Evolutionary conservation across 37 sponge, comb jelly and placozoan species (phyloP).

Genomic region (Halichondria panicea): DNA sequence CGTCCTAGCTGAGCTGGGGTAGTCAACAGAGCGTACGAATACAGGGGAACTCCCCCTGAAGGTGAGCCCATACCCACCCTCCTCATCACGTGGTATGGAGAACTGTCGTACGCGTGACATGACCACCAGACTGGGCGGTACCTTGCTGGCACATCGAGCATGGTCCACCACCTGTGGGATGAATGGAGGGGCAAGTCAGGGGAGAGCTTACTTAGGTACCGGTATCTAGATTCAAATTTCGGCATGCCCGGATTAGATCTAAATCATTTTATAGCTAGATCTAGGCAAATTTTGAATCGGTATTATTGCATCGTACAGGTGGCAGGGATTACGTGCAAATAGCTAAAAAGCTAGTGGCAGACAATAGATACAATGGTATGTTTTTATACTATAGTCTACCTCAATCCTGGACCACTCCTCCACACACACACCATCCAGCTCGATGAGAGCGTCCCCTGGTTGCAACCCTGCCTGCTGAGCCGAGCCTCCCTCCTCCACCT

Average conservation of each 20-base stretch:
- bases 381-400: constrained; percentile 2
- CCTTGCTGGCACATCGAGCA: constrained; percentile 48
- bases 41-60: constrained; percentile 78
- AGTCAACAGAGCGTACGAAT: constrained; percentile 84
- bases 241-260: too few relatives aligned
- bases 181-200: background rate
- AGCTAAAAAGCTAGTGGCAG: background rate
- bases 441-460: constrained; percentile 70
- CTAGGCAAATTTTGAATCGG: too few relatives aligned
- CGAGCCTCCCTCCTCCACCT: constrained; percentile 67
- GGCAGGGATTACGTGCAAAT: too few relatives aligned
- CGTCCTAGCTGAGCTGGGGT: constrained; percentile 53
- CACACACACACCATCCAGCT: constrained; percentile 75
- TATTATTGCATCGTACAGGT: too few relatives aligned
- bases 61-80: constrained; percentile 72
- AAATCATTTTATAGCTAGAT: too few relatives aligned
- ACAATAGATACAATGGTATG: background rate
- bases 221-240: too few relatives aligned
- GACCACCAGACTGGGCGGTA: constrained; percentile 80
- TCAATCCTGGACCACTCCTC: constrained; percentile 50
- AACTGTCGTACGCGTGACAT: constrained; percentile 55
- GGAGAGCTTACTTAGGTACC: too few relatives aligned
- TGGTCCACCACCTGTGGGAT: constrained; percentile 29
- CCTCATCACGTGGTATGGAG: constrained; percentile 14
- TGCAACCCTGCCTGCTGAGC: constrained; percentile 80